A percentile compares a stretch with the other conserved stretches of the same genome.
Conservation (phyloP, 2,797 vertebrate species). For the Arnoldichthys spilopterus region DNA sequence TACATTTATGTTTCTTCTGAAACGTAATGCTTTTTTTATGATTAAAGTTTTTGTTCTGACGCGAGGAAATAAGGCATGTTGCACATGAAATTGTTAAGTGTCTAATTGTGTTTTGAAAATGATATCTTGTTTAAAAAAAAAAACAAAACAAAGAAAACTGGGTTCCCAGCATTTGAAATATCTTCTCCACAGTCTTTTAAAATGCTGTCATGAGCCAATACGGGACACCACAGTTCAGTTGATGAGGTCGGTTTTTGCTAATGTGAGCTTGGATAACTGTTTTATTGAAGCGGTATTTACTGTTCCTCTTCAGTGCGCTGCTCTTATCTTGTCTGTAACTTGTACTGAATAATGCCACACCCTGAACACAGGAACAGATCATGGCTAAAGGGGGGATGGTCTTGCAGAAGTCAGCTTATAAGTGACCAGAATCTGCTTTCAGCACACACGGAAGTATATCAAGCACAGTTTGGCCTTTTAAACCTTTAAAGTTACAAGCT, state of each 20-base stretch:
- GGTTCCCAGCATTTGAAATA: neutral
- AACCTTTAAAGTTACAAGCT: too few relatives aligned
- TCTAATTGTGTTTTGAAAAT: neutral
- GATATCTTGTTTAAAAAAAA: neutral
- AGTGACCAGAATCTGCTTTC: neutral
- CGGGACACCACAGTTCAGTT: neutral
- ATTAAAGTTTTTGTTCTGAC: too few relatives aligned
- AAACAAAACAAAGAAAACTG: neutral
- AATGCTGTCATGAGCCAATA: neutral
- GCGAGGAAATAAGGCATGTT: neutral
- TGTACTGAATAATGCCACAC: neutral
- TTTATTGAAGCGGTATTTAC: neutral
- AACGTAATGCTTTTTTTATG: too few relatives aligned
- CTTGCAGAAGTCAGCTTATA: neutral
- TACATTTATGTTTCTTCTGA: too few relatives aligned
- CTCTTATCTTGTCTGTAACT: neutral
- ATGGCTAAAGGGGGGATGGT: neutral
- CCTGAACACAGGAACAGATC: neutral
- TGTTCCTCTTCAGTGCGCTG: neutral
- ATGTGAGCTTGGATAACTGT: neutral
- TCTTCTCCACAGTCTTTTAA: slow-evolving; percentile 6
- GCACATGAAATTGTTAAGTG: neutral
- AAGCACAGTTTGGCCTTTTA: neutral
- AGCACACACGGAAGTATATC: neutral
- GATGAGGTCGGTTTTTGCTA: neutral